Evolutionary conservation across 1,140 invertebrate genomes (phyloP), one percentile per base, ranked within the genome.

Genomic region (fruit fly (Drosophila melanogaster)): DNA sequence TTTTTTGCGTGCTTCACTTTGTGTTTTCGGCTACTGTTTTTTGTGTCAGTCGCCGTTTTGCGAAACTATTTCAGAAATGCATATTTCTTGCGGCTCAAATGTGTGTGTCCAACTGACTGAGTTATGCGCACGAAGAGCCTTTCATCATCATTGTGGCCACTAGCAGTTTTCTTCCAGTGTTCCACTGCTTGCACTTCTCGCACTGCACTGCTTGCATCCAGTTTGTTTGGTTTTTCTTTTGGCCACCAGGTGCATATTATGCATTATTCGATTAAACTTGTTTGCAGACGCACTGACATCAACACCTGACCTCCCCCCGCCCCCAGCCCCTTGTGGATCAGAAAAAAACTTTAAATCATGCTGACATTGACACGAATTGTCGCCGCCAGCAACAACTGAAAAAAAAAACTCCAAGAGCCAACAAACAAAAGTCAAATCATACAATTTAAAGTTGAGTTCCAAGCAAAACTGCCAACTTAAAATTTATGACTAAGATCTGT

Each of bases 331-430:
- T 4, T 10, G 66, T 35, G 57, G 51, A 61, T 65, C 57, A 66
- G 59, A 57, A 79, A 81, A 62, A 69, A 72, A 59, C 46, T 47
- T 59, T 77, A 51, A 83, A 89, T 87, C 79, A 87, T 50, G 83
- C 83, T 87, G 83, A 87, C 83, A 87, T 87, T 87, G 83, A 87
- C 83, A 87, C 83, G 84, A 87, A 87, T 87, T 87, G 83, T 77
- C 65, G 73, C 35, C 61, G 66, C 33, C 76, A 87, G 71, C 79
- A 67, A 64, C 47, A 50, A 50, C 24, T 50, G 17, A 40, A 26
- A 47, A 38, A 17, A 41, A 37, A 11, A 57, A 41, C 57, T 51
- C 54, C 62, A 67, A 60, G 56, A 62, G 51, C 58, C 66, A 56
- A 69, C 54, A 70, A 47, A 53, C 37, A 73, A 47, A 72, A 54